These are phyloP conservation scores for Hyalella azteca DNA, from an alignment of 2,888 invertebrate genomes.

Conservation along the genomic window DNA sequence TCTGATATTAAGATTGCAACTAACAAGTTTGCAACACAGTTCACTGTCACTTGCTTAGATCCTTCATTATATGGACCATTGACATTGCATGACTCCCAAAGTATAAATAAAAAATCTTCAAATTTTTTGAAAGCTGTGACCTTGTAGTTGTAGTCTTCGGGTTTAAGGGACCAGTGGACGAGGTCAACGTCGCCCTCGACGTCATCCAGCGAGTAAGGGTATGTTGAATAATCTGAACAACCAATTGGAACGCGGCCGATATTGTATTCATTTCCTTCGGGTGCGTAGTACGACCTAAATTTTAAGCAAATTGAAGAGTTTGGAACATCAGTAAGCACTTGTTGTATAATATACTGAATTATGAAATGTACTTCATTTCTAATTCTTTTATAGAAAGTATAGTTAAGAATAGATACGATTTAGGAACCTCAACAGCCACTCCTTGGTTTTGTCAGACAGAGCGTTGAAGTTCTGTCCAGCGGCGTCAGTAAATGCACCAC, in stretches of 20 bases:
- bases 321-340: not conserved
- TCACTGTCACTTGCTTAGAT: too few species aligned
- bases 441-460: not conserved
- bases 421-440: not conserved
- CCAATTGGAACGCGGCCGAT: conserved; percentile 82
- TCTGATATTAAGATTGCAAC: too few species aligned
- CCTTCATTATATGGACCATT: too few species aligned
- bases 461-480: not conserved
- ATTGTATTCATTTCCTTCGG: conserved; percentile 77
- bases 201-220: conserved; percentile 71
- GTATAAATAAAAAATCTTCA: too few species aligned
- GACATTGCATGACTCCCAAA: too few species aligned
- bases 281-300: conserved; percentile 68
- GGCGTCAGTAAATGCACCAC: not conserved
- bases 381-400: not conserved
- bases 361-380: not conserved
- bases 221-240: conserved; percentile 83
- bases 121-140: conserved; percentile 65
- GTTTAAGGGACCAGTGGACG: conserved; percentile 71
- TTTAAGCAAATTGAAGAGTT: not conserved
- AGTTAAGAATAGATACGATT: not conserved
- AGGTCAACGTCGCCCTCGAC: conserved; percentile 67
- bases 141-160: conserved; percentile 75
- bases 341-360: not conserved
- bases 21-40: too few species aligned